Conservation (phyloP, 2,888 invertebrate genomes). For the Timema cristinae region DNA sequence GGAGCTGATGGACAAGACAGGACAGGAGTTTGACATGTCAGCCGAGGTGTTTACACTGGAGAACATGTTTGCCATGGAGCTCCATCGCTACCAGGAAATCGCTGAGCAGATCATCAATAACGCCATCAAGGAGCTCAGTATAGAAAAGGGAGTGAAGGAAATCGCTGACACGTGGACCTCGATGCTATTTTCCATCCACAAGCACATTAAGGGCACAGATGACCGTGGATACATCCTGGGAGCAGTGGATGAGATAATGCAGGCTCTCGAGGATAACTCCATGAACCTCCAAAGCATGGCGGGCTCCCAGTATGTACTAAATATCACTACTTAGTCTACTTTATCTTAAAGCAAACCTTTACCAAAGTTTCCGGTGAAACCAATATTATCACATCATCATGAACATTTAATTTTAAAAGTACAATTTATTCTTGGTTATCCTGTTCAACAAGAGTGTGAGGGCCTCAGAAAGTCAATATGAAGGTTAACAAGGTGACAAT, state of each 20-base stretch:
- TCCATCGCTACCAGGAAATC: slow-evolving; percentile 78
- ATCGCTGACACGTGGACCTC: slow-evolving; percentile 61
- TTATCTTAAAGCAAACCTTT: slow-evolving; percentile 22
- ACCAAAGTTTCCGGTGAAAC: no score
- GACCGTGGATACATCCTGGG: slow-evolving; percentile 80
- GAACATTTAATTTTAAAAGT: background rate
- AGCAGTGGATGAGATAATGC: slow-evolving; percentile 75
- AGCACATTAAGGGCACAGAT: slow-evolving; percentile 65
- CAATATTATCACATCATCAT: no score
- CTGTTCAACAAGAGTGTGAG: no score
- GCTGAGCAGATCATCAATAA: slow-evolving; percentile 83
- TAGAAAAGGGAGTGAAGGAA: slow-evolving; percentile 82
- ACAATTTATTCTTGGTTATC: no score
- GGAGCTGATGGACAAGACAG: slow-evolving; percentile 81
- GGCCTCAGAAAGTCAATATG: no score
- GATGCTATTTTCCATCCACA: slow-evolving; percentile 60
- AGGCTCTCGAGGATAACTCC: slow-evolving; percentile 80
- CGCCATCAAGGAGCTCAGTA: slow-evolving; percentile 86
- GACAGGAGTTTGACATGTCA: slow-evolving; percentile 78
- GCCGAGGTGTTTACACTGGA: slow-evolving; percentile 85
- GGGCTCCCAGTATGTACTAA: slow-evolving; percentile 63
- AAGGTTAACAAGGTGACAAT: no score
- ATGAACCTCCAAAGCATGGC: slow-evolving; percentile 91
- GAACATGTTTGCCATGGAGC: slow-evolving; percentile 89
- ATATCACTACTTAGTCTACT: slow-evolving; percentile 32